Conservation (phyloP, 1,140 invertebrate genomes). For the Trissolcus basalis region DNA sequence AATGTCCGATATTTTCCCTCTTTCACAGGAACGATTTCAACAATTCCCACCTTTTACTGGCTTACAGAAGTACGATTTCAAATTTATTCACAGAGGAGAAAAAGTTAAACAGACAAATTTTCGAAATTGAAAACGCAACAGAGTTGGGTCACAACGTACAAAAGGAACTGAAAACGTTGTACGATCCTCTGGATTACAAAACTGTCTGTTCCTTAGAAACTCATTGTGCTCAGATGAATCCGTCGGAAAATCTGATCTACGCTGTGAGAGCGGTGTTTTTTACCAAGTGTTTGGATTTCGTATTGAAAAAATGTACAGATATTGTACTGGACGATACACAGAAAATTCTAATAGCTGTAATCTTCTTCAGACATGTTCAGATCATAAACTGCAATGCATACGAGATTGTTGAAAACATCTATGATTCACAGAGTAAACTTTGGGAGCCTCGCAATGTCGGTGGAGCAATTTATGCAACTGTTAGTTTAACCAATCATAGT, state of each 20-base stretch:
- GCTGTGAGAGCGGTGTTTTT: conserved; percentile 78
- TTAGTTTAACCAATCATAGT: conserved; percentile 81
- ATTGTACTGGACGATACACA: conserved; percentile 27
- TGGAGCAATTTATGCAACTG: conserved; percentile 79
- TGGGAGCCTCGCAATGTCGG: conserved; percentile 76
- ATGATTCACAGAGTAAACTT: conserved; percentile 62
- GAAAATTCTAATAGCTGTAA: conserved; percentile 69
- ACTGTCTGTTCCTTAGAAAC: conserved; percentile 72
- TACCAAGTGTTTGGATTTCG: conserved; percentile 74
- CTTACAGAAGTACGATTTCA: conserved; percentile 75
- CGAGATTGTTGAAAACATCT: conserved; percentile 78
- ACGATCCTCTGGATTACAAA: conserved; percentile 66
- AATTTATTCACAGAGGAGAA: conserved; percentile 5
- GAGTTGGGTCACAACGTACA: not conserved
- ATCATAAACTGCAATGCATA: conserved; percentile 81
- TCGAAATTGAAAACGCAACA: conserved; percentile 61
- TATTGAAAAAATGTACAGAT: conserved; percentile 63
- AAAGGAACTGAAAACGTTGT: conserved; percentile 24
- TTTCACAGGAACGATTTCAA: conserved; percentile 67
- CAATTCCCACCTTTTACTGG: conserved; percentile 73
- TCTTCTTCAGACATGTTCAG: conserved; percentile 78
- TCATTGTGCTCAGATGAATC: conserved; percentile 71
- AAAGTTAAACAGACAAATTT: conserved; percentile 63
- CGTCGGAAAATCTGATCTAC: conserved; percentile 75
- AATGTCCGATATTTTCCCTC: conserved; percentile 76